Evolutionary conservation across 2,113 vertebrate species (phyloP), one percentile per base, ranked within the genome.

Genomic region (Antennarius striatus): DNA sequence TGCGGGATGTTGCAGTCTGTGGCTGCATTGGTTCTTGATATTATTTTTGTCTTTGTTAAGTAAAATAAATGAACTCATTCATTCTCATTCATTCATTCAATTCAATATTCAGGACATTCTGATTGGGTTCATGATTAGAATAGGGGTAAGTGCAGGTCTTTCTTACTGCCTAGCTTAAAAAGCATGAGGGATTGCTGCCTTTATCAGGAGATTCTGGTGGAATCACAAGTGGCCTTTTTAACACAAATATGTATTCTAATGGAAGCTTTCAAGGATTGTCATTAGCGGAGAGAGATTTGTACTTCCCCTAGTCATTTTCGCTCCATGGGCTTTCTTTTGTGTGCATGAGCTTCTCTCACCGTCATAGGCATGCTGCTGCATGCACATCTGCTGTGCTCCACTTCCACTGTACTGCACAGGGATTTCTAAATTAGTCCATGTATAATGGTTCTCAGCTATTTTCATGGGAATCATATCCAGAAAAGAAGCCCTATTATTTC

Each of bases 181-280:
- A 36, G 36, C 10, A 16, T 15, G 13, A 63, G 3, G 12, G 13
- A 14, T 0, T 47, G 9, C 30, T 49, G 40, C 53, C 13, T 64
- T 30, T 55, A 75, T 4, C 11, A 45, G 45, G 48, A 36, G 39
- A 45, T 3, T 2, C 45, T 45, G 5, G 39, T n/a, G 15, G 3
- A 45, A 4, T 14, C 8, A 7, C 32, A 57, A 10, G 43, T 6
- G 10, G 42, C 49, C 39, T 47, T 58, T 43, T 28, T 17, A 40
- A 15, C 14, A 56, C 53, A 53, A 29, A 64, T 15, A 76, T 10
- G 15, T 16, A 12, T n/a, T 11, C 36, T 56, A 57, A 73, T 32
- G 10, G 29, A 13, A 6, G 48, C 59, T 74, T 78, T 66, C 5
- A 46, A 22, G 50, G 63, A 56, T 56, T 46, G 43, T 10, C 15